Evolutionary conservation across 2,113 vertebrate genomes (phyloP).

Genomic region (Camelus bactrianus): DNA sequence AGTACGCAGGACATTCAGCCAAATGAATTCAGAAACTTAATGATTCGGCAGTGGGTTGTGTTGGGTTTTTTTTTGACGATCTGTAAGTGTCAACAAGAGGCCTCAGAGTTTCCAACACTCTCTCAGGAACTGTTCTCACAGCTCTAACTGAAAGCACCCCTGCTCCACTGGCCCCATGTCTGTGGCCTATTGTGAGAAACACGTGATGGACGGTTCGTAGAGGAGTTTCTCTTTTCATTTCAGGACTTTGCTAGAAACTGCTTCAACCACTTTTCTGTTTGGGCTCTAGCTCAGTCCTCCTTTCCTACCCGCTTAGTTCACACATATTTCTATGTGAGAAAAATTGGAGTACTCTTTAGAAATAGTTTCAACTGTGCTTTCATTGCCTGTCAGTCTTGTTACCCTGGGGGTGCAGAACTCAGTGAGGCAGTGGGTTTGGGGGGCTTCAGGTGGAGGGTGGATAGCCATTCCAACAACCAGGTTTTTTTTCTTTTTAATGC

Average conservation of each 20-base stretch:
- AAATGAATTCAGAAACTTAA: conserved; percentile 37
- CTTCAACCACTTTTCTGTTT: neutral
- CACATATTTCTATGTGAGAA: neutral
- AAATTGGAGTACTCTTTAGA: neutral
- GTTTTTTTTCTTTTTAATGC: neutral
- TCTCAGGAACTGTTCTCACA: neutral
- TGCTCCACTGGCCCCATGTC: no score
- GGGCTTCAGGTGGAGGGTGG: neutral
- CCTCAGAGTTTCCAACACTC: neutral
- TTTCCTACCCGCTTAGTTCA: neutral
- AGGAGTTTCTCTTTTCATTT: neutral
- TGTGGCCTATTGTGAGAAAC: neutral
- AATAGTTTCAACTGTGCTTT: neutral
- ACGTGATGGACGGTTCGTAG: fast-evolving
- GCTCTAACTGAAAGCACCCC: neutral
- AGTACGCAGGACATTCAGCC: conserved; percentile 2
- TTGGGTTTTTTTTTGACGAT: neutral
- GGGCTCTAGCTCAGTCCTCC: neutral
- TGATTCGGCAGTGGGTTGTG: neutral
- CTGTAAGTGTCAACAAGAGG: neutral
- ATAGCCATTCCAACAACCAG: neutral
- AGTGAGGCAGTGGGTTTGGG: neutral
- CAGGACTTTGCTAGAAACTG: neutral
- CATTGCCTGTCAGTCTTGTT: neutral
- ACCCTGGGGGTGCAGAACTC: neutral